Conservation (phyloP, 2,113 vertebrate species). For the Scytalopus superciliaris region DNA sequence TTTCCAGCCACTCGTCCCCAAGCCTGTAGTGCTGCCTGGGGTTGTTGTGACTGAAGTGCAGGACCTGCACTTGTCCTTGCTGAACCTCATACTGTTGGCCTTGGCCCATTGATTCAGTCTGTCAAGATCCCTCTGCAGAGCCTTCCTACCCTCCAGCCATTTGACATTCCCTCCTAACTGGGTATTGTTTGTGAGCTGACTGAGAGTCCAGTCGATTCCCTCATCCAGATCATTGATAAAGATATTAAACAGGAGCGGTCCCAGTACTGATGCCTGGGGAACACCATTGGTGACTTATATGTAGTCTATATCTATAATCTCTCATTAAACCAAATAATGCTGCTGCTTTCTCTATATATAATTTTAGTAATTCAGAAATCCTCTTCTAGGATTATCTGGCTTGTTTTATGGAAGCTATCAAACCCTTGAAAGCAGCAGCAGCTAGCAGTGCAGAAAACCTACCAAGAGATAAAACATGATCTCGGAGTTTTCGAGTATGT, state of each 20-base stretch:
- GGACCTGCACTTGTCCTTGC: accelerated
- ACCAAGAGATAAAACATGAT: background rate
- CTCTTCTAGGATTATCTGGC: background rate
- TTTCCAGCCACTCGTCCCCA: background rate
- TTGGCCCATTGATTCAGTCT: background rate
- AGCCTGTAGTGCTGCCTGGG: accelerated
- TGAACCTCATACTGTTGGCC: background rate
- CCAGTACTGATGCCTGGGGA: background rate
- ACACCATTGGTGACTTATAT: background rate
- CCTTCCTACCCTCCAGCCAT: background rate
- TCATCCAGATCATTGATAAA: background rate
- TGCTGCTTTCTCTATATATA: background rate
- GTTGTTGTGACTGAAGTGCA: background rate
- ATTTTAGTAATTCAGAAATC: background rate
- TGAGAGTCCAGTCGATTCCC: accelerated
- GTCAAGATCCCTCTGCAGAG: background rate
- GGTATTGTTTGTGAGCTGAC: background rate
- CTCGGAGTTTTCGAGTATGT: background rate
- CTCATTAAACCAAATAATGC: background rate
- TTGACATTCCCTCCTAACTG: accelerated
- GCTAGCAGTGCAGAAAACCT: background rate
- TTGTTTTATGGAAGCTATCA: background rate
- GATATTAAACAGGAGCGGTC: background rate
- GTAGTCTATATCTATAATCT: background rate
- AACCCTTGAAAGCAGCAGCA: background rate